Evolutionary conservation across 2,113 vertebrate genomes (phyloP).

Genomic region (Chamaea fasciata): DNA sequence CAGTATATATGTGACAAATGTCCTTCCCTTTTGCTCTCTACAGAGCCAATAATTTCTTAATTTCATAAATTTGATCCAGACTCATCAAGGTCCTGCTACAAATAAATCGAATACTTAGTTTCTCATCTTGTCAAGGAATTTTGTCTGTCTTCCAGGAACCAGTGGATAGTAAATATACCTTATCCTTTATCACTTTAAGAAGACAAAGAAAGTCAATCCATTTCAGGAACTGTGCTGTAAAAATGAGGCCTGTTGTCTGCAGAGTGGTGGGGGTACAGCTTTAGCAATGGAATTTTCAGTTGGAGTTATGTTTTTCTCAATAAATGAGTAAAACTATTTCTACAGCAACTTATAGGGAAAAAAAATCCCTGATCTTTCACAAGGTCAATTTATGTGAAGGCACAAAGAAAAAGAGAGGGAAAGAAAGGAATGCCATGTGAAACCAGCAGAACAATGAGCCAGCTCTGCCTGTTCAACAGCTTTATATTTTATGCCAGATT

Average conservation of each 20-base stretch:
- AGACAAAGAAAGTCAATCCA: background rate
- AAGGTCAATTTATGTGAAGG: background rate
- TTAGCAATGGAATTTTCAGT: background rate
- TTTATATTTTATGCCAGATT: background rate
- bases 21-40: background rate
- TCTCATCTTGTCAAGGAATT: background rate
- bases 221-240: background rate
- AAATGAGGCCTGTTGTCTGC: background rate
- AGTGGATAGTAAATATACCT: background rate
- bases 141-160: background rate
- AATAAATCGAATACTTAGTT: background rate
- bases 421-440: background rate
- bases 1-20: background rate
- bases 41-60: background rate
- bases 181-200: background rate
- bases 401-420: background rate
- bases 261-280: background rate
- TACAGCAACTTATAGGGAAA: background rate
- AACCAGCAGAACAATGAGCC: background rate
- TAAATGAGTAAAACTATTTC: background rate
- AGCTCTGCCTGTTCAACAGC: background rate
- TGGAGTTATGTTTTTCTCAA: background rate
- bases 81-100: background rate
- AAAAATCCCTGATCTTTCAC: background rate
- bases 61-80: background rate